phyloP scores from a whole-genome alignment of 2,113 vertebrate species.

The Chloroceryle aenea region DNA sequence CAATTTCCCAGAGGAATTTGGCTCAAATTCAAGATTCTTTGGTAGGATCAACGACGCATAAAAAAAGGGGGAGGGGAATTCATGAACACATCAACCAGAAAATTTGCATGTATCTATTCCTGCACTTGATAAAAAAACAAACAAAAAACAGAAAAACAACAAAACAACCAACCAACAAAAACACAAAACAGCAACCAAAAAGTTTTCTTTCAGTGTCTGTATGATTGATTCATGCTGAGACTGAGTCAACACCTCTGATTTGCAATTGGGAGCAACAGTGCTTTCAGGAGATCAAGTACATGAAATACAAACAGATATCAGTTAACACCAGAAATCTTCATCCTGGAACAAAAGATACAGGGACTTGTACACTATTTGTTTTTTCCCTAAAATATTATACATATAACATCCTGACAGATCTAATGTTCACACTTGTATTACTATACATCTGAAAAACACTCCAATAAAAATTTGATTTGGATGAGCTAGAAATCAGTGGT shows the following conservation, averaged over 20 bases:
- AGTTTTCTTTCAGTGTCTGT: neutral
- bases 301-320: neutral
- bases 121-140: neutral
- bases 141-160: too few species aligned
- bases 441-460: neutral
- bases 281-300: neutral
- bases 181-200: neutral
- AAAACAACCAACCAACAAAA: neutral
- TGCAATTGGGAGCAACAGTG: neutral
- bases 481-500: neutral
- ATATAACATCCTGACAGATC: neutral
- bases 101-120: neutral
- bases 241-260: neutral
- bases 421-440: neutral
- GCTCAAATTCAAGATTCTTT: neutral
- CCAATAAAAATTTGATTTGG: neutral
- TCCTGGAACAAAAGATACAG: neutral
- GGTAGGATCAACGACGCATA: neutral
- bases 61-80: neutral
- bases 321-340: neutral
- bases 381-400: neutral
- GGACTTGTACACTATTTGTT: neutral
- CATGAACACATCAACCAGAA: neutral
- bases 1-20: conserved; percentile 9
- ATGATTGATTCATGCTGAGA: neutral